Percentiles rank a stretch among this genome's conserved stretches.
These are phyloP conservation scores for Gambusia affinis DNA, from an alignment of 2,113 vertebrate species.

Conservation along the genomic window DNA sequence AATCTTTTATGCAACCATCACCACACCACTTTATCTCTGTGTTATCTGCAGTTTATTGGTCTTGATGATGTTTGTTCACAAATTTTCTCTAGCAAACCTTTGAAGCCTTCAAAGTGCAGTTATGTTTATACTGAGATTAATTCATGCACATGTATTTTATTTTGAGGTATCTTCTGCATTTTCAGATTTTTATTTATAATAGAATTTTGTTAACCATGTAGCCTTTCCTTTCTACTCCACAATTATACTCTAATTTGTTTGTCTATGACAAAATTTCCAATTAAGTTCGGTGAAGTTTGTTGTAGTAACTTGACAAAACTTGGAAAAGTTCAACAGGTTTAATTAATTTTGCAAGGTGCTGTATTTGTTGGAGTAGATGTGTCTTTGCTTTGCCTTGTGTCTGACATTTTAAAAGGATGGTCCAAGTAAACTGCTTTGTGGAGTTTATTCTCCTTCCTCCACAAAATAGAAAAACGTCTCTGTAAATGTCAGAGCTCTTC, in stretches of 20 bases:
- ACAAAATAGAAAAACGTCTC: slow-evolving; percentile 55
- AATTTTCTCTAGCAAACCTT: neutral
- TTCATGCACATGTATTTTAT: neutral
- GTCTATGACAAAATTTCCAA: neutral
- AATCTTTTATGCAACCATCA: no score
- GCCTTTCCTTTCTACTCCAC: neutral
- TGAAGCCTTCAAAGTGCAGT: neutral
- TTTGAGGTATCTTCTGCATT: neutral
- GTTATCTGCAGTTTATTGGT: neutral
- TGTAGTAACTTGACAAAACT: neutral
- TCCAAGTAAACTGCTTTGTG: slow-evolving; percentile 41
- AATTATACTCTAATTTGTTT: neutral
- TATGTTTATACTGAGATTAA: neutral
- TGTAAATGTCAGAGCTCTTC: slow-evolving; percentile 65
- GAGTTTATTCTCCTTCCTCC: slow-evolving; percentile 23
- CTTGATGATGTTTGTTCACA: neutral
- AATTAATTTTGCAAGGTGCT: neutral
- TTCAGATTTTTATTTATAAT: neutral
- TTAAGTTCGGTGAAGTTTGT: neutral
- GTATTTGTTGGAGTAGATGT: slow-evolving; percentile 8
- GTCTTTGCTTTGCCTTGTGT: slow-evolving; percentile 20
- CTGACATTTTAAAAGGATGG: slow-evolving; percentile 59
- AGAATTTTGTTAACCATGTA: neutral
- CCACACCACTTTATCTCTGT: neutral
- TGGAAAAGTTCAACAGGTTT: neutral